A percentile compares a stretch with the other conserved stretches of the same genome.
These are phyloP conservation scores for Notoglanidium macrostoma DNA, from an alignment of 2,797 vertebrate genomes.

Conservation along the genomic window DNA sequence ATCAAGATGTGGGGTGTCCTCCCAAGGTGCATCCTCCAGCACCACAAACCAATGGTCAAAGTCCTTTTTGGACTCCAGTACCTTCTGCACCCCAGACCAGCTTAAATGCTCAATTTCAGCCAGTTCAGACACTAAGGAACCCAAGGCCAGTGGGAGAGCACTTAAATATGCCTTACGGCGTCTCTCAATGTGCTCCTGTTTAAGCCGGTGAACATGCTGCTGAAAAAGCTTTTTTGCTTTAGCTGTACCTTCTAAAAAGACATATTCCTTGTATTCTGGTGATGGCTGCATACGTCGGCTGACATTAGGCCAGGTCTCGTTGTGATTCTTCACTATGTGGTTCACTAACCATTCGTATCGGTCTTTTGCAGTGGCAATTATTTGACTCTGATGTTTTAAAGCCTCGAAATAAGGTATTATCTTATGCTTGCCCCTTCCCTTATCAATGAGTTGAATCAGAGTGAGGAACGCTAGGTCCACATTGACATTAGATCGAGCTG, in stretches of 20 bases:
- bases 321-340: conserved; percentile 82
- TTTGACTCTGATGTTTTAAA: conserved; percentile 86
- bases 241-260: conserved; percentile 82
- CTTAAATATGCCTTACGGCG: conserved; percentile 77
- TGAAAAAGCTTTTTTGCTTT: conserved; percentile 85
- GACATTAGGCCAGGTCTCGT: conserved; percentile 76
- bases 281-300: conserved; percentile 79
- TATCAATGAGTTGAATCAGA: conserved; percentile 82
- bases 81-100: conserved; percentile 75
- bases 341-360: conserved; percentile 85
- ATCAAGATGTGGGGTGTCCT: conserved; percentile 80
- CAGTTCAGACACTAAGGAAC: conserved; percentile 78
- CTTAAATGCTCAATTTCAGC: conserved; percentile 83
- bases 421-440: conserved; percentile 81
- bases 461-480: conserved; percentile 84
- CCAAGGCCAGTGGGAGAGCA: conserved; percentile 77
- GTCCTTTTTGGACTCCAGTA: conserved; percentile 80
- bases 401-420: conserved; percentile 88
- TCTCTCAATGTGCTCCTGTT: conserved; percentile 83
- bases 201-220: conserved; percentile 81
- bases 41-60: conserved; percentile 84
- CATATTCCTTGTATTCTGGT: conserved; percentile 82
- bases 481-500: conserved; percentile 85
- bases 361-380: conserved; percentile 85
- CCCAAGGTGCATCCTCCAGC: conserved; percentile 85